phyloP scores from a whole-genome alignment of 1,140 invertebrate species.

The Araneus ventricosus region DNA sequence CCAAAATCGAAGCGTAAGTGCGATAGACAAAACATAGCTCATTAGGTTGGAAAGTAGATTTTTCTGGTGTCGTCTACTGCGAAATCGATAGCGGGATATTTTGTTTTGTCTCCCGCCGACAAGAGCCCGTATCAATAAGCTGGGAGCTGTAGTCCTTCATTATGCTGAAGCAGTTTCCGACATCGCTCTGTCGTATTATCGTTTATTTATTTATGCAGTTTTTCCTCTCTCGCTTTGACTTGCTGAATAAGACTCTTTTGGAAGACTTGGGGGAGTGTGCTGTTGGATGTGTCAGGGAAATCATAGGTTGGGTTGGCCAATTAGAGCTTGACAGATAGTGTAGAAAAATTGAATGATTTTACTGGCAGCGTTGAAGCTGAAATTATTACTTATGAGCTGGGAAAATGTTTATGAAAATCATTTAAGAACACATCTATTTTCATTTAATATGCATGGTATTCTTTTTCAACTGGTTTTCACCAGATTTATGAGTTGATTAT shows the following conservation, averaged over 20 bases:
- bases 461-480: too few relatives aligned
- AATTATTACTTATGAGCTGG: too few relatives aligned
- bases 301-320: neutral
- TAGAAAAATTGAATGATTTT: too few relatives aligned
- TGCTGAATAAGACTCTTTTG: slow-evolving; percentile 42
- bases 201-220: slow-evolving; percentile 61
- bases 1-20: slow-evolving; percentile 17
- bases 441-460: too few relatives aligned
- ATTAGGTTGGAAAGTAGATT: slow-evolving; percentile 40
- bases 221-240: slow-evolving; percentile 27
- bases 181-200: slow-evolving; percentile 43
- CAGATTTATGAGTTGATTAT: too few relatives aligned
- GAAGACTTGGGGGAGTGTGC: neutral
- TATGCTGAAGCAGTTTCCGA: slow-evolving; percentile 47
- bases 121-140: slow-evolving; percentile 42
- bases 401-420: too few relatives aligned
- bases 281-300: neutral
- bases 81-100: slow-evolving; percentile 40
- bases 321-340: too few relatives aligned
- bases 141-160: slow-evolving; percentile 41
- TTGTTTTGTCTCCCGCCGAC: slow-evolving; percentile 33
- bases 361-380: too few relatives aligned
- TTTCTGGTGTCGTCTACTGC: slow-evolving; percentile 24
- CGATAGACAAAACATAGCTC: slow-evolving; percentile 45
- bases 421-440: too few relatives aligned